phyloP scores from a whole-genome alignment of 2,113 vertebrate genomes.

The Tupaia tana region DNA sequence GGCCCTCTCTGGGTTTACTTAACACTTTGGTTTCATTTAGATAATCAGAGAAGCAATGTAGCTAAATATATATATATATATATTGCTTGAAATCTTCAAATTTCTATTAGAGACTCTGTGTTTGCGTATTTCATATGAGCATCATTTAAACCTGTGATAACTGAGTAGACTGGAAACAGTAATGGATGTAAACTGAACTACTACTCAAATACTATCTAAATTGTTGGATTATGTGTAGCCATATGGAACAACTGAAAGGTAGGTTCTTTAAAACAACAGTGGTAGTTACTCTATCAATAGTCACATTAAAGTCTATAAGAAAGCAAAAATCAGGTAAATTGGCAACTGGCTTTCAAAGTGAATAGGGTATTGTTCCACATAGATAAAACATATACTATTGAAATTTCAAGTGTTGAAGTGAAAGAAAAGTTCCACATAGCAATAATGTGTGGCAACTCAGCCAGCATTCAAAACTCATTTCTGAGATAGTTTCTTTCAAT shows the following conservation, averaged over 20 bases:
- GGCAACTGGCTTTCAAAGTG: neutral
- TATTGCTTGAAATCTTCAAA: neutral
- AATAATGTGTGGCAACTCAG: slow-evolving; percentile 1
- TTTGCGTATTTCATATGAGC: neutral
- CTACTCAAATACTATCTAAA: neutral
- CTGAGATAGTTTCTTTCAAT: slow-evolving; percentile 34
- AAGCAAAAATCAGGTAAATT: slow-evolving; percentile 28
- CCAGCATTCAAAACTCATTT: slow-evolving; percentile 47
- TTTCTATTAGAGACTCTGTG: neutral
- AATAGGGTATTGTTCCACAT: neutral
- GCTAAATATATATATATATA: neutral
- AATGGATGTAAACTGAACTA: slow-evolving; percentile 33
- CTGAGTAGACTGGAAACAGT: neutral
- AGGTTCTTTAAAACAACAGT: slow-evolving; percentile 10
- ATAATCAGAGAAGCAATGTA: neutral
- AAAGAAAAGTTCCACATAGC: slow-evolving; percentile 62
- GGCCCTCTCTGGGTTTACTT: neutral
- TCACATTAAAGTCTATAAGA: slow-evolving; percentile 11
- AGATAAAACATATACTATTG: neutral
- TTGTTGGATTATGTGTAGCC: neutral
- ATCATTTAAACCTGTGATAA: neutral
- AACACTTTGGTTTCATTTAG: slow-evolving; percentile 25
- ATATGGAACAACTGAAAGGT: slow-evolving; percentile 34
- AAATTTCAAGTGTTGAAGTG: slow-evolving; percentile 6
- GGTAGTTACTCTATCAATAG: neutral